Evolutionary conservation across 2,888 invertebrate species (phyloP).

Genomic region (Synergus laeviventris): DNA sequence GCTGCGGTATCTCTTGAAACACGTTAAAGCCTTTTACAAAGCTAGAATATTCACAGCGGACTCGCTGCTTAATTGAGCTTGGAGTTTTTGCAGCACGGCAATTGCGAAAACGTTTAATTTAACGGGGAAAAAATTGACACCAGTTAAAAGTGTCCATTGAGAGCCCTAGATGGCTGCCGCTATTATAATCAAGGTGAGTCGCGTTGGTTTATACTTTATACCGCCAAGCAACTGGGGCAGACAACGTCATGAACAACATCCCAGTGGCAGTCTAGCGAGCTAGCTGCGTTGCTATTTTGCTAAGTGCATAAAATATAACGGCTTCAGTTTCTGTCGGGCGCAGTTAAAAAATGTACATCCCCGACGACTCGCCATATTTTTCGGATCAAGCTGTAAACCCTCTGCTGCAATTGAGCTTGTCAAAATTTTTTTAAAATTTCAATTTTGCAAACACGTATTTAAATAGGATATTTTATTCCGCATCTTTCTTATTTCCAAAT

Average conservation of each 20-base stretch:
- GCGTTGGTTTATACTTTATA: conserved; percentile 51
- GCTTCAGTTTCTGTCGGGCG: conserved; percentile 57
- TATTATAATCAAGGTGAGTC: conserved; percentile 40
- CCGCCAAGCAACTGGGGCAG: conserved; percentile 60
- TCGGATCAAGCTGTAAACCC: conserved; percentile 32
- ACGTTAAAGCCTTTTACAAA: conserved; percentile 2
- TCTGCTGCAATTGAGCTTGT: conserved; percentile 37
- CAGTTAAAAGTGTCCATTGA: not conserved
- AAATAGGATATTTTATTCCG: no score
- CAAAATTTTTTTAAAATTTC: no score
- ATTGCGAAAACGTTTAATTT: conserved; percentile 27
- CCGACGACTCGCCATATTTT: conserved; percentile 39
- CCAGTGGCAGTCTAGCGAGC: conserved; percentile 55
- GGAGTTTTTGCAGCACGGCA: conserved; percentile 20
- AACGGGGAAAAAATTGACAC: conserved; percentile 5
- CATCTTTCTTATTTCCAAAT: no score
- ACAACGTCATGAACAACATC: conserved; percentile 59
- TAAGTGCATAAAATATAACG: conserved; percentile 62
- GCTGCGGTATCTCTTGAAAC: conserved; percentile 29
- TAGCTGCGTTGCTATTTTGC: conserved; percentile 57
- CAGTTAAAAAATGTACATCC: conserved; percentile 54
- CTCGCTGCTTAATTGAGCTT: conserved; percentile 20
- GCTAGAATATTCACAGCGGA: not conserved
- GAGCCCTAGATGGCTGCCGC: not conserved
- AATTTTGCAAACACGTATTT: no score